Conservation (phyloP, 1,140 invertebrate species). For the Drosophila prosaltans region DNA sequence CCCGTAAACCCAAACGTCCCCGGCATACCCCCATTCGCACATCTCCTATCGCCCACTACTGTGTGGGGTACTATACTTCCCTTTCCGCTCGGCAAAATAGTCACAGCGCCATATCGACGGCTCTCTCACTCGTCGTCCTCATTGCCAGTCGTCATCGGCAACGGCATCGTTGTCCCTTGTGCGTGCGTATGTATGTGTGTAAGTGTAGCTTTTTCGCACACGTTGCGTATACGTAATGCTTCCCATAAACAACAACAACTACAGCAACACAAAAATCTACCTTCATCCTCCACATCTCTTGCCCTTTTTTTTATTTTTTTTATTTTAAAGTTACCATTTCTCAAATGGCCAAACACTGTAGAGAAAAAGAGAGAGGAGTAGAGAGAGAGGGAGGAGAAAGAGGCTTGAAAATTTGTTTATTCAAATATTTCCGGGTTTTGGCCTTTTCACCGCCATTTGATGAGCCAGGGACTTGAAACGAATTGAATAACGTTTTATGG, state of each 20-base stretch:
- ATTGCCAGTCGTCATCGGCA: conserved; percentile 43
- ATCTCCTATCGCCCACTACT: conserved; percentile 3
- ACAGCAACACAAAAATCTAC: conserved; percentile 13
- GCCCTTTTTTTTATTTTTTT: not conserved
- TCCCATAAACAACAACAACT: conserved; percentile 54
- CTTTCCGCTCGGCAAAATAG: conserved; percentile 37
- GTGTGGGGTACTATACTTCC: not conserved
- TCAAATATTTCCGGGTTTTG: conserved; percentile 58
- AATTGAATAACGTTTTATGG: conserved; percentile 9
- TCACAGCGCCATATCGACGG: conserved; percentile 40
- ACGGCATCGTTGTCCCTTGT: conserved; percentile 32
- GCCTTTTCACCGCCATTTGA: conserved; percentile 73
- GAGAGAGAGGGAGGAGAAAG: conserved; percentile 8
- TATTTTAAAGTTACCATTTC: conserved; percentile 3
- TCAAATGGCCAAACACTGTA: not conserved
- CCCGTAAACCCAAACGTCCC: not conserved
- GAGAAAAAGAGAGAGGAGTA: conserved; percentile 4
- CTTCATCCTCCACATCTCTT: not conserved
- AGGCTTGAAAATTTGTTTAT: conserved; percentile 67
- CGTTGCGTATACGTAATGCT: conserved; percentile 78
- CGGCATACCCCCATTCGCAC: not conserved
- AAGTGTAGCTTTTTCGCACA: conserved; percentile 72
- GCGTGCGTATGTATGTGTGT: conserved; percentile 18
- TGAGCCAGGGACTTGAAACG: conserved; percentile 47
- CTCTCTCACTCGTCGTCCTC: conserved; percentile 26